Base-by-base conservation (phyloP, 2,888 invertebrate species). In the Catocala sponsa region DNA sequence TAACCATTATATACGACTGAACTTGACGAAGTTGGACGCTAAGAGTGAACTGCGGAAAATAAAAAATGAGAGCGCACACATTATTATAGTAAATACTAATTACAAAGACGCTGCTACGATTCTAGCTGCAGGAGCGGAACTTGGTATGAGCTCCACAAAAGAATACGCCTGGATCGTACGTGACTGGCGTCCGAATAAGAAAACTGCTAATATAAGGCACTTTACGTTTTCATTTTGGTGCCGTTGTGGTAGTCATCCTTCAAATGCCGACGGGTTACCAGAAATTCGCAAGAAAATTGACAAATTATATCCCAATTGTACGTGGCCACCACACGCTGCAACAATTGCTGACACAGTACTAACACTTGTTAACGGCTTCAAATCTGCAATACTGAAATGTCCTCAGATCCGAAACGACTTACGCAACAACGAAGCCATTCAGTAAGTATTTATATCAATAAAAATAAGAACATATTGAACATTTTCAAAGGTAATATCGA, bases 381-480 rank as follows among this genome's bases (percentile, higher is more conserved):
- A 33, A 5, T 11, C 11, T 32, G 32, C n/a, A 6, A 6, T n/a
- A n/a, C 5, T n/a, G 6, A 49, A 33, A 49, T 6, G 25, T 33
- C 33, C 33, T 10, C 15, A n/a, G 33, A n/a, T 25, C 6, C 48
- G 25, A 47, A 10, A 25, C 47, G 25, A 33, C 6, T 2, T n/a
- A 2, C n/a, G 25, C 10, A 33, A 6, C 11, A n/a, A 49, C 5
- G n/a, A 6, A 49, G 6, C 25, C n/a, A 49, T n/a, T 4, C 6
- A 49, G 48, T 49, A 15, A 49, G 48, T 49, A 49, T 33, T n/a
- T 11, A 42, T 10, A 50, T 15, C 65, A 72, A 68, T 47, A 44
- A 38, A 35, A 55, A 72, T 10, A 6, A 63, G n/a, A n/a, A 56
- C 32, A 62, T 61, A 25, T 1, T 4, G 25, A 25, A 4, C 25